A percentile compares a stretch with the other conserved stretches of the same genome.
Conservation (phyloP, 2,888 invertebrate genomes). For the Cheilosia soror region DNA sequence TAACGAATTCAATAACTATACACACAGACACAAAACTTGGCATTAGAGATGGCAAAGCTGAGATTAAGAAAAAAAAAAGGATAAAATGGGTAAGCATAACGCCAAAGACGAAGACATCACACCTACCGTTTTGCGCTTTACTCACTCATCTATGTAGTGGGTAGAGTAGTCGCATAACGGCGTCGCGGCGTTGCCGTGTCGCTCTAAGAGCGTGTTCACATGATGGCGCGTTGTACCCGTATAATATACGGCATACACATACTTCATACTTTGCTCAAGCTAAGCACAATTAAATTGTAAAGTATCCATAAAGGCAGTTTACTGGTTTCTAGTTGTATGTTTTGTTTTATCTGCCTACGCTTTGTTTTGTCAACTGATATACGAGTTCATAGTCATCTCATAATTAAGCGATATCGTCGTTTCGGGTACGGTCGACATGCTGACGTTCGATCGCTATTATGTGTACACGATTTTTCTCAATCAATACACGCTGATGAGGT, state of each 20-base stretch:
- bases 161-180: not conserved
- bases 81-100: not conserved
- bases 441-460: too few species aligned
- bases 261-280: too few species aligned
- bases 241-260: not conserved
- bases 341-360: too few species aligned
- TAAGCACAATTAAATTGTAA: too few species aligned
- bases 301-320: too few species aligned
- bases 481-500: too few species aligned
- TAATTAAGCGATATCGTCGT: too few species aligned
- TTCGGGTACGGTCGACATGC: too few species aligned
- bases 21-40: constrained; percentile 29
- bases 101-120: constrained; percentile 34
- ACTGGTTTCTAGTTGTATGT: too few species aligned
- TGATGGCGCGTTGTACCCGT: not conserved
- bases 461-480: too few species aligned
- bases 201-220: not conserved
- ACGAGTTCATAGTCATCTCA: too few species aligned
- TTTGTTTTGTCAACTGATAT: too few species aligned
- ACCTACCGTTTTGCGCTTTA: constrained; percentile 53
- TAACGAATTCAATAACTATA: constrained; percentile 65
- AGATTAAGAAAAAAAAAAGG: constrained; percentile 12
- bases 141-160: constrained; percentile 28
- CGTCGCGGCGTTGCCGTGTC: constrained; percentile 7
- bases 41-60: constrained; percentile 42